Evolutionary conservation across 2,888 invertebrate genomes (phyloP).

Genomic region (Urechis unicinctus): DNA sequence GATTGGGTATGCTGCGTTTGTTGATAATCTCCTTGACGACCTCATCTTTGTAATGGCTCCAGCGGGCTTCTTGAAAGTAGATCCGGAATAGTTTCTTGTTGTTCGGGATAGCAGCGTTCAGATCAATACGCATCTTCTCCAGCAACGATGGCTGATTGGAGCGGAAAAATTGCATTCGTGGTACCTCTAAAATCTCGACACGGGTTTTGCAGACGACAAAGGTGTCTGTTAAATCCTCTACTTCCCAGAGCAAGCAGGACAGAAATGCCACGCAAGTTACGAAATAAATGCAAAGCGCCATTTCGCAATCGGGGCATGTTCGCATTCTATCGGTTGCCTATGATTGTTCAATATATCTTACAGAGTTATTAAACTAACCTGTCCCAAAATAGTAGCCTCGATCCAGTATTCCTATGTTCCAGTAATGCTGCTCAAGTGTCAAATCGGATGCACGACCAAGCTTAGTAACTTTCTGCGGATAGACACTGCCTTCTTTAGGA

Average conservation of each 20-base stretch:
- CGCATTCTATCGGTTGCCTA: not conserved
- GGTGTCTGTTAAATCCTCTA: conserved; percentile 26
- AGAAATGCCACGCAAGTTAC: too few species aligned
- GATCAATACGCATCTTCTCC: conserved; percentile 18
- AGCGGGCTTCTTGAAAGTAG: conserved; percentile 23
- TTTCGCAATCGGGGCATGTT: not conserved
- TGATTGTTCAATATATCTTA: not conserved
- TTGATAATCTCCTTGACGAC: conserved; percentile 21
- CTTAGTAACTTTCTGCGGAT: too few species aligned
- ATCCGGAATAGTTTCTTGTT: conserved; percentile 18
- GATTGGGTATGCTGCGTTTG: conserved; percentile 7
- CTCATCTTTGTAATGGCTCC: conserved; percentile 26
- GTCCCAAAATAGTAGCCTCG: conserved; percentile 4
- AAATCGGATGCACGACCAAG: too few species aligned
- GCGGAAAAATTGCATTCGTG: too few species aligned
- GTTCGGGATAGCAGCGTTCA: conserved; percentile 21
- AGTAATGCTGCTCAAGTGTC: not conserved
- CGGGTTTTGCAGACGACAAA: conserved; percentile 27
- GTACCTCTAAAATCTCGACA: conserved; percentile 24
- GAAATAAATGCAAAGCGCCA: too few species aligned
- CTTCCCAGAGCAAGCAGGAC: conserved; percentile 10
- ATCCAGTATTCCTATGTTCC: conserved; percentile 1
- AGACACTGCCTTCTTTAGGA: too few species aligned
- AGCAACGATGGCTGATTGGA: too few species aligned
- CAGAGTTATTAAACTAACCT: not conserved